Evolutionary conservation across 2,888 invertebrate species (phyloP).

Genomic region (Drosophila kuntzei): DNA sequence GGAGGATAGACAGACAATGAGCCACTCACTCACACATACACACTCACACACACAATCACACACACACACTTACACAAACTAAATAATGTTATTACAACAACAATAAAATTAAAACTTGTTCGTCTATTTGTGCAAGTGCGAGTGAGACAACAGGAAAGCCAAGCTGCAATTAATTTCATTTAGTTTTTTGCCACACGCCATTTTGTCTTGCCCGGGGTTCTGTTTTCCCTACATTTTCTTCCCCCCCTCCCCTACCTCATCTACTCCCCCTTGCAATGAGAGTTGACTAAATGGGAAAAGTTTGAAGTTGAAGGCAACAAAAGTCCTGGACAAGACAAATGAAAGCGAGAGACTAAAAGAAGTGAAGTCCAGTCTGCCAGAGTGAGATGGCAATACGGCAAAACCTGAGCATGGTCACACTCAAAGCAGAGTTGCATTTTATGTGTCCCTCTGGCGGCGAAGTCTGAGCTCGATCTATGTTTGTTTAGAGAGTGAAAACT

Average conservation of each 20-base stretch:
- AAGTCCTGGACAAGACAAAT: slow-evolving; percentile 74
- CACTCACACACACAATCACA: slow-evolving; percentile 39
- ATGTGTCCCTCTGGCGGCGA: background rate
- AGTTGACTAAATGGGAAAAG: slow-evolving; percentile 79
- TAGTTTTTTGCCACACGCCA: slow-evolving; percentile 75
- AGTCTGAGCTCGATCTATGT: background rate
- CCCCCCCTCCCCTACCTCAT: slow-evolving; percentile 7
- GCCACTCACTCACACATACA: too few species aligned
- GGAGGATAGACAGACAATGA: slow-evolving; percentile 29
- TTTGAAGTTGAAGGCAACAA: slow-evolving; percentile 75
- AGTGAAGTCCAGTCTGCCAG: slow-evolving; percentile 28
- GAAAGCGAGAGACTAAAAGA: slow-evolving; percentile 57
- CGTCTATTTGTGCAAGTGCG: slow-evolving; percentile 24
- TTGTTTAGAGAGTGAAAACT: background rate
- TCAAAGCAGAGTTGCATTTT: slow-evolving; percentile 39
- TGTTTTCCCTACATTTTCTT: background rate
- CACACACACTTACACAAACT: slow-evolving; percentile 52
- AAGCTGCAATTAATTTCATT: slow-evolving; percentile 80
- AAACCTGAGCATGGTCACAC: slow-evolving; percentile 4
- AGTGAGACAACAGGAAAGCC: slow-evolving; percentile 52
- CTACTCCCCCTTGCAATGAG: slow-evolving; percentile 34
- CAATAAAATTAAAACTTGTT: slow-evolving; percentile 75
- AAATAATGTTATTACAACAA: slow-evolving; percentile 78
- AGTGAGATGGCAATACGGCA: slow-evolving; percentile 25
- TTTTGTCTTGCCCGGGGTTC: slow-evolving; percentile 43